Evolutionary conservation across 2,888 invertebrate species (phyloP).

Genomic region (Drosophila nigritarsus): DNA sequence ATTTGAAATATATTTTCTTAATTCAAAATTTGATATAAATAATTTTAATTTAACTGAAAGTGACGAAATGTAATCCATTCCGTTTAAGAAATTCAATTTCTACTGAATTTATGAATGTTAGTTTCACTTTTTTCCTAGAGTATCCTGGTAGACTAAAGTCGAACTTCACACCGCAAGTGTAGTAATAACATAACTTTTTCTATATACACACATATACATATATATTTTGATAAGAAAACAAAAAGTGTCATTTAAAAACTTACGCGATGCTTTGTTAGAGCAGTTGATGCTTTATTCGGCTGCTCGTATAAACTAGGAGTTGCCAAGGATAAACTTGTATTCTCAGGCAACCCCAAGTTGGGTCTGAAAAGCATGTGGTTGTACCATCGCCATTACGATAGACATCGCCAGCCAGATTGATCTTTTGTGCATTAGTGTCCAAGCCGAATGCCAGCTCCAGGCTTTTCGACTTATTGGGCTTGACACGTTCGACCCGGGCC

Average conservation of each 20-base stretch:
- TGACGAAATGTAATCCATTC: not conserved
- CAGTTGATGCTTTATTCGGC: conserved; percentile 34
- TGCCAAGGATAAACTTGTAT: conserved; percentile 43
- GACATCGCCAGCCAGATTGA: conserved; percentile 41
- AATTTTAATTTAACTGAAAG: not conserved
- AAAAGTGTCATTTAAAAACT: conserved; percentile 20
- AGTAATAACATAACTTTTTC: not conserved
- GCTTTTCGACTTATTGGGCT: conserved; percentile 11
- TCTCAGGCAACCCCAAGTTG: conserved; percentile 34
- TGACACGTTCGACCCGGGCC: conserved; percentile 25
- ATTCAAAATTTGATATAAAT: not conserved
- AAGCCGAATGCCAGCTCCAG: conserved; percentile 28
- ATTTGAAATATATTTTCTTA: not conserved
- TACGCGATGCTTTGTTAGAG: conserved; percentile 41
- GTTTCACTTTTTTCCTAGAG: not conserved
- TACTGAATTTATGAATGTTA: not conserved
- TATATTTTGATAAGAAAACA: conserved; percentile 1
- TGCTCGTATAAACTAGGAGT: conserved; percentile 34
- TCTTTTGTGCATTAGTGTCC: conserved; percentile 37
- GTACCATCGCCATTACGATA: conserved; percentile 23
- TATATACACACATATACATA: not conserved
- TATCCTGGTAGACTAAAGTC: not conserved
- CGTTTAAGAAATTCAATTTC: not conserved
- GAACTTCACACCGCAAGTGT: not conserved
- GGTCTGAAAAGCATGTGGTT: conserved; percentile 30